Conservation (phyloP, 1,140 invertebrate genomes). For the Maniola jurtina region DNA sequence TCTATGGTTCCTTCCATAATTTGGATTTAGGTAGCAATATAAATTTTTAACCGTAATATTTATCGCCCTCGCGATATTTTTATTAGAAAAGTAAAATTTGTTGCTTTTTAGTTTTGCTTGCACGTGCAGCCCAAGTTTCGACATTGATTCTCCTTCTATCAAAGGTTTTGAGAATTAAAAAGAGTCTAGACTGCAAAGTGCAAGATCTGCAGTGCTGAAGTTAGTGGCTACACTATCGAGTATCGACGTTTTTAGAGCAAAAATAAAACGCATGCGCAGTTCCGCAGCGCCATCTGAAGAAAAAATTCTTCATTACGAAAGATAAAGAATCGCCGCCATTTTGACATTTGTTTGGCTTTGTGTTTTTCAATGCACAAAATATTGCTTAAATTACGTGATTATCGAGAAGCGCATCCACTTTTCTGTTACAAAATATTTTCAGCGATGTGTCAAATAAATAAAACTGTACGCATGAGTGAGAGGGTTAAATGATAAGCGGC, state of each 20-base stretch:
- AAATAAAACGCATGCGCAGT: slow-evolving; percentile 59
- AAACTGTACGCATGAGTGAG: slow-evolving; percentile 44
- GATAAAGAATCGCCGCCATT: slow-evolving; percentile 67
- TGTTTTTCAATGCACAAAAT: slow-evolving; percentile 59
- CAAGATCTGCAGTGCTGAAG: neutral
- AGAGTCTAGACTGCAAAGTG: neutral
- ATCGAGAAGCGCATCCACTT: slow-evolving; percentile 35
- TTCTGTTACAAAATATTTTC: slow-evolving; percentile 41
- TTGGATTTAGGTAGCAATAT: too few species aligned
- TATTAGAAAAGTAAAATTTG: too few species aligned
- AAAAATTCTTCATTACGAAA: slow-evolving; percentile 29
- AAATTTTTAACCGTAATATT: too few species aligned
- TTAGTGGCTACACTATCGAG: too few species aligned
- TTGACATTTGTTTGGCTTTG: slow-evolving; percentile 78
- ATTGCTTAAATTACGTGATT: slow-evolving; percentile 56
- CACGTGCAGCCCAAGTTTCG: too few species aligned
- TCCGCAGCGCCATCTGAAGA: slow-evolving; percentile 53
- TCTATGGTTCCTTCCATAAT: too few species aligned
- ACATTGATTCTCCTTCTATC: too few species aligned
- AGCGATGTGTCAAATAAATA: slow-evolving; percentile 35
- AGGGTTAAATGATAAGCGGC: slow-evolving; percentile 44
- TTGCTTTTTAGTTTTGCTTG: too few species aligned
- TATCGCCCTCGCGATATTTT: too few species aligned
- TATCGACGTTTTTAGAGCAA: slow-evolving; percentile 19
- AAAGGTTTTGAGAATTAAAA: too few species aligned